Evolutionary conservation across 64 coral and sea anemone species (phyloP).

Genomic region (Porites lutea): DNA sequence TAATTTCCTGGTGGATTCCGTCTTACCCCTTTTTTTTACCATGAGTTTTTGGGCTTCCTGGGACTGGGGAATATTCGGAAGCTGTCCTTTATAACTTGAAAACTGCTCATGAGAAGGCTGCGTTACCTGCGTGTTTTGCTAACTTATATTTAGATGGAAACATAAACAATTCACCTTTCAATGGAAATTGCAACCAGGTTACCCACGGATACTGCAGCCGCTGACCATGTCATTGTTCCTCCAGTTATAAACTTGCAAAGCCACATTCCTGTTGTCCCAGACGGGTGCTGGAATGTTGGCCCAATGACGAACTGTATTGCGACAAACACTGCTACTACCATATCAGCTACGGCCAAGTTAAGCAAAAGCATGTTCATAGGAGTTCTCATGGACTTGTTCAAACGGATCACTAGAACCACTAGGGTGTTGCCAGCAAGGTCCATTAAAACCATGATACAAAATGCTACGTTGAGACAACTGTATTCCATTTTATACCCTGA

Average conservation of each 20-base stretch:
- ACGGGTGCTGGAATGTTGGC: neutral
- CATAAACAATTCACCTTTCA: conserved; percentile 1
- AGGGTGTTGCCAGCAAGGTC: conserved; percentile 25
- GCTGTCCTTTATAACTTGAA: too few relatives aligned
- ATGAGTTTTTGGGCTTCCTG: too few relatives aligned
- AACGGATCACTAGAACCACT: conserved; percentile 4
- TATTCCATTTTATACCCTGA: neutral
- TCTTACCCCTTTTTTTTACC: too few relatives aligned
- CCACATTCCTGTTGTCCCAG: neutral
- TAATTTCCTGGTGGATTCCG: too few relatives aligned
- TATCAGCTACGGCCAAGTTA: conserved; percentile 32
- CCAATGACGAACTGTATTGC: conserved; percentile 39
- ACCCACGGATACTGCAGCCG: conserved; percentile 3
- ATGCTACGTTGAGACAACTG: conserved; percentile 19
- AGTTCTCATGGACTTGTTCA: conserved; percentile 42
- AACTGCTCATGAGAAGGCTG: too few relatives aligned
- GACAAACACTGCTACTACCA: conserved; percentile 6
- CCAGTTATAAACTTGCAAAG: conserved; percentile 39
- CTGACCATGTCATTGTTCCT: conserved; percentile 10
- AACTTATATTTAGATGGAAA: neutral
- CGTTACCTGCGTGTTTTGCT: too few relatives aligned
- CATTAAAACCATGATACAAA: conserved; percentile 19
- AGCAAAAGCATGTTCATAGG: conserved; percentile 20
- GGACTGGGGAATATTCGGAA: too few relatives aligned
- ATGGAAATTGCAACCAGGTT: conserved; percentile 30